These are phyloP conservation scores for Chorisops tibialis DNA, from an alignment of 2,888 invertebrate genomes.

Conservation along the genomic window DNA sequence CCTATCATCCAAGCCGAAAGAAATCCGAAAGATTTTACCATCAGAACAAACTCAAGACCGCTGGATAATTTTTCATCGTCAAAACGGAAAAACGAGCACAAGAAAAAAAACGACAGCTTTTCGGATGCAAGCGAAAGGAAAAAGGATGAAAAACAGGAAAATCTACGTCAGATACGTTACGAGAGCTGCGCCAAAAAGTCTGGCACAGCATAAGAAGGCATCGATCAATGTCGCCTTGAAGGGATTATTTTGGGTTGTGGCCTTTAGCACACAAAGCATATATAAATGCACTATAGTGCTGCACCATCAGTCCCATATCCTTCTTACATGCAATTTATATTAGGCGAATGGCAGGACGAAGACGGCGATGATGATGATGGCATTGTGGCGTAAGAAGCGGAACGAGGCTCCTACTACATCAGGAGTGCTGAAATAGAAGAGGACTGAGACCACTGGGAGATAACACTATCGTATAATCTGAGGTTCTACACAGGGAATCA, in stretches of 20 bases:
- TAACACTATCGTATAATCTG: constrained; percentile 28
- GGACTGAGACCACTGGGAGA: constrained; percentile 22
- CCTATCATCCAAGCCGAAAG: not conserved
- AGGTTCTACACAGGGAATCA: constrained; percentile 26
- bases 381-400: not conserved
- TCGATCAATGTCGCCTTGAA: constrained; percentile 34
- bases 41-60: constrained; percentile 30
- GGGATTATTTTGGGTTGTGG: constrained; percentile 34
- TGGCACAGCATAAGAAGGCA: constrained; percentile 33
- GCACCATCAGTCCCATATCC: constrained; percentile 7
- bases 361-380: constrained; percentile 15
- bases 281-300: constrained; percentile 21
- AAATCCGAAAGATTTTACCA: constrained; percentile 11
- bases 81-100: constrained; percentile 18
- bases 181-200: constrained; percentile 34
- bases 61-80: constrained; percentile 35
- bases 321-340: constrained; percentile 16
- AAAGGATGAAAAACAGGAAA: constrained; percentile 26
- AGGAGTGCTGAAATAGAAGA: not conserved
- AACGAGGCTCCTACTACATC: not conserved
- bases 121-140: constrained; percentile 16
- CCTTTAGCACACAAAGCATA: constrained; percentile 27
- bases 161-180: constrained; percentile 24
- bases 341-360: constrained; percentile 10
- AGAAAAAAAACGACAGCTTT: constrained; percentile 19